Evolutionary conservation across 2,888 invertebrate genomes (phyloP).

Genomic region (Polyommatus iphigenia): DNA sequence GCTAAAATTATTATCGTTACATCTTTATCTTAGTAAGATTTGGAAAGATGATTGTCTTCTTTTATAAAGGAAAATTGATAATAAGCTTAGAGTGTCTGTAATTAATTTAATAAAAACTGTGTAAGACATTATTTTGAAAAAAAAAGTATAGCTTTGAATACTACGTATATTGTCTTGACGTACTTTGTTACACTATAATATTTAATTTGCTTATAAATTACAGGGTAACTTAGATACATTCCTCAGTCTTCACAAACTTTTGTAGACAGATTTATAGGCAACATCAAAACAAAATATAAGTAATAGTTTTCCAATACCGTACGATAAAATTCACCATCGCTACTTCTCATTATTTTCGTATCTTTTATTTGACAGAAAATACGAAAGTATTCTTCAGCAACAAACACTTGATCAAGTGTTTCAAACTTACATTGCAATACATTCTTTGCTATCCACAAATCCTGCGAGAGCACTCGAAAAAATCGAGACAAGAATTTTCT

Average conservation of each 20-base stretch:
- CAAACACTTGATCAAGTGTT: conserved; percentile 23
- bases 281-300: background rate
- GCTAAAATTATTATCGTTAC: background rate
- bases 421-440: conserved; percentile 23
- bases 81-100: too few relatives aligned
- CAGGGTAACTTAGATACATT: too few relatives aligned
- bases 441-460: conserved; percentile 22
- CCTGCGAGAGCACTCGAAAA: conserved; percentile 5
- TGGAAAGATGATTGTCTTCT: too few relatives aligned
- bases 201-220: too few relatives aligned
- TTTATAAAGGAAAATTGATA: too few relatives aligned
- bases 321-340: background rate
- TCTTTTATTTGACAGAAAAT: background rate
- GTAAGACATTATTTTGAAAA: too few relatives aligned
- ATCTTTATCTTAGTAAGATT: background rate
- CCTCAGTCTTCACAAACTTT: too few relatives aligned
- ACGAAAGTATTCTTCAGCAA: conserved; percentile 17
- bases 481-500: conserved; percentile 6
- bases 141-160: too few relatives aligned
- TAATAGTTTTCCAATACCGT: background rate
- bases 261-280: too few relatives aligned
- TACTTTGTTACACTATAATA: too few relatives aligned
- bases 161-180: too few relatives aligned
- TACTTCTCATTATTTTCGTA: conserved; percentile 12
- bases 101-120: too few relatives aligned